These are phyloP conservation scores for Ephydatia muelleri DNA, from an alignment of 37 sponge, comb jelly and placozoan species.

Conservation along the genomic window DNA sequence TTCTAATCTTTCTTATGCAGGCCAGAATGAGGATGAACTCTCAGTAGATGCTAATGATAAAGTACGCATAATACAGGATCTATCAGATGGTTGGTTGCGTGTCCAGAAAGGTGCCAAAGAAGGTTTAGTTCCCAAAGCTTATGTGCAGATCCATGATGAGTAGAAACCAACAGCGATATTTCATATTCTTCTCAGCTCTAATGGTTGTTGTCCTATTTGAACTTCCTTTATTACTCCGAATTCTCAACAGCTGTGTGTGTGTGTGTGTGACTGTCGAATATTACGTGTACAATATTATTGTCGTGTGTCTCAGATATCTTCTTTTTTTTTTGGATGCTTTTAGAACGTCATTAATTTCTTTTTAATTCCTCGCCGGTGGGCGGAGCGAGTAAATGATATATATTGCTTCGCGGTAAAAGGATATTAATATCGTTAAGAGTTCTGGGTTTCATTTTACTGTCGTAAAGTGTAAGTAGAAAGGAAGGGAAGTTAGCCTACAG, in stretches of 20 bases:
- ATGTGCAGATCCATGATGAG: constrained; percentile 47
- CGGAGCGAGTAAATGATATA: neutral
- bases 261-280: constrained; percentile 7
- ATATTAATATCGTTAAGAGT: neutral
- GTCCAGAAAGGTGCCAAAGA: constrained; percentile 52
- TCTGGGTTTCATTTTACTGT: neutral
- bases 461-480: neutral
- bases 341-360: neutral
- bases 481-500: neutral
- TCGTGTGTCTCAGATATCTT: neutral
- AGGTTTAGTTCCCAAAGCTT: constrained; percentile 79
- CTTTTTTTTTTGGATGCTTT: neutral
- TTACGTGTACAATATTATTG: neutral
- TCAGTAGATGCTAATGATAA: constrained; percentile 44
- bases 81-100: constrained; percentile 82
- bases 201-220: neutral
- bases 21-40: constrained; percentile 74
- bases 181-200: neutral
- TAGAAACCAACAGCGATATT: neutral
- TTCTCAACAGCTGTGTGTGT: neutral
- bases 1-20: constrained; percentile 20
- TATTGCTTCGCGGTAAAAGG: neutral
- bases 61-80: constrained; percentile 46
- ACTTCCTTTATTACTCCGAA: neutral
- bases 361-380: neutral